These are phyloP conservation scores for Vulpes vulpes DNA, from an alignment of 2,113 vertebrate genomes.

Conservation along the genomic window DNA sequence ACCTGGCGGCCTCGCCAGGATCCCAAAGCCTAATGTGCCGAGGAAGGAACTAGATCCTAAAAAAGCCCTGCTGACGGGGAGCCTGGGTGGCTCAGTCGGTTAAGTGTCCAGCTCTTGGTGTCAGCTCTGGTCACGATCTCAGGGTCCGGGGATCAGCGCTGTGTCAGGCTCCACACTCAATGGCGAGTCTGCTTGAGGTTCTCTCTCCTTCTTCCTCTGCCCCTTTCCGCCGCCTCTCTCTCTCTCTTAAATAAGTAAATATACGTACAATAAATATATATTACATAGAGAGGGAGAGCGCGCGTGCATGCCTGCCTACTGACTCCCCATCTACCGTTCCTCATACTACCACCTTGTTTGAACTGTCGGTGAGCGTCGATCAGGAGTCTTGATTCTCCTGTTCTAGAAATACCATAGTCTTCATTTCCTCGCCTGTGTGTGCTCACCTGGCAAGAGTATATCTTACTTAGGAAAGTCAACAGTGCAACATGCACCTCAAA, in stretches of 20 bases:
- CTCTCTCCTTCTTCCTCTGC: neutral
- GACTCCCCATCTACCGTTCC: neutral
- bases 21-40: neutral
- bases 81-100: neutral
- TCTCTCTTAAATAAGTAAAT: neutral
- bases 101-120: neutral
- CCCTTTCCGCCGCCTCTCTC: neutral
- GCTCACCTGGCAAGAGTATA: neutral
- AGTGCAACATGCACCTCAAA: neutral
- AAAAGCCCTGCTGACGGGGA: neutral
- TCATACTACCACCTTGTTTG: neutral
- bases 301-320: neutral
- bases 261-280: neutral
- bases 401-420: neutral
- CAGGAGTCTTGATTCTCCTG: neutral
- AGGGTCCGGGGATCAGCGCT: neutral
- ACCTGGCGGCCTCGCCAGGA: neutral
- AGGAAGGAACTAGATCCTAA: neutral
- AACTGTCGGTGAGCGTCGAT: neutral
- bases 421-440: neutral
- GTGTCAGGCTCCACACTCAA: neutral
- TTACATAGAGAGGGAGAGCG: too few relatives aligned
- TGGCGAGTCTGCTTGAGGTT: neutral
- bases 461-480: neutral
- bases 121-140: neutral